Conservation (phyloP, 2,113 vertebrate genomes). For the Mionectes macconnelli region DNA sequence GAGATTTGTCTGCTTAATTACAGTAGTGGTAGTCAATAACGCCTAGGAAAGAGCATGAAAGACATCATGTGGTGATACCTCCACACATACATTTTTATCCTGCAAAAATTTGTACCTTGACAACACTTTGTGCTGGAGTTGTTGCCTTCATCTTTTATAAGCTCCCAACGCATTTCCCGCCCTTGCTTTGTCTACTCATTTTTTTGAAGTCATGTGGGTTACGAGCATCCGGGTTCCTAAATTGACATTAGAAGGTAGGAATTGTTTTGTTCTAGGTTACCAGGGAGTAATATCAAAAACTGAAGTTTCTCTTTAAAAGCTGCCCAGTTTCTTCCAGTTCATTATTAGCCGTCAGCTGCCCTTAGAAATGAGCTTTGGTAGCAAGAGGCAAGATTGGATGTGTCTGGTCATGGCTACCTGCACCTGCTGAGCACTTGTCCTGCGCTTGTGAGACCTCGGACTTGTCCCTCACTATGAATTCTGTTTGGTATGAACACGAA, state of each 20-base stretch:
- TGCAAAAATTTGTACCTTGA: neutral
- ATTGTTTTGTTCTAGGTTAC: neutral
- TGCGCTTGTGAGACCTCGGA: rapidly evolving
- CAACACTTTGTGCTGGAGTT: neutral
- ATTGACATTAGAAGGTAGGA: neutral
- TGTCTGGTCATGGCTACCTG: neutral
- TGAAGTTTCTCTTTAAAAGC: neutral
- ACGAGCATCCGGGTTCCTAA: neutral
- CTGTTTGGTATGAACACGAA: neutral
- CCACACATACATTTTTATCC: neutral
- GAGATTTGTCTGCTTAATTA: neutral
- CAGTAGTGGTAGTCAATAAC: neutral
- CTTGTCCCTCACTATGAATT: neutral
- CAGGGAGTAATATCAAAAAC: neutral
- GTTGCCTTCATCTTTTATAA: neutral
- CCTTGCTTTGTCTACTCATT: neutral
- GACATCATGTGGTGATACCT: rapidly evolving
- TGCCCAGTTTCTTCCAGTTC: neutral
- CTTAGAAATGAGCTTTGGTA: neutral
- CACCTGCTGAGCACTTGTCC: neutral
- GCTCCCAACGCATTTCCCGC: rapidly evolving
- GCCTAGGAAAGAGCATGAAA: neutral
- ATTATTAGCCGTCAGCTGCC: neutral
- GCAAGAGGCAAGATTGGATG: neutral
- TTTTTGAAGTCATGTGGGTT: neutral